phyloP scores from a whole-genome alignment of 2,113 vertebrate species.

The Rhinichthys klamathensis region DNA sequence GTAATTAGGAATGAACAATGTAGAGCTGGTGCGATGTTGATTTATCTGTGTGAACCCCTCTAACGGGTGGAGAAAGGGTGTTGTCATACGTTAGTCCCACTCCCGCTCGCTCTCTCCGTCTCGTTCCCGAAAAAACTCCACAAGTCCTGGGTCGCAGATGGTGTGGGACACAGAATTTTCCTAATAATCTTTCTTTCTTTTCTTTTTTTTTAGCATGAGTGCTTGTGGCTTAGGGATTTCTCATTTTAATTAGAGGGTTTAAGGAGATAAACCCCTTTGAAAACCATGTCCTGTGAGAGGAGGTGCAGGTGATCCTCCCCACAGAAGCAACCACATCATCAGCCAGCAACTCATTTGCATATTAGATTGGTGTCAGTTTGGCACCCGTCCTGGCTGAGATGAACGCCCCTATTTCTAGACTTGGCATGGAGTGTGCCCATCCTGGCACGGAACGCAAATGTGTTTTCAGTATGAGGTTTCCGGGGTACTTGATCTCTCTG shows the following conservation, averaged over 20 bases:
- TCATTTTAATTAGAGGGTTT: slow-evolving; percentile 96
- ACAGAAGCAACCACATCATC: slow-evolving; percentile 71
- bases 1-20: slow-evolving; percentile 94
- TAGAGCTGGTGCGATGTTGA: slow-evolving; percentile 87
- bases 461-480: slow-evolving; percentile 36
- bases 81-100: slow-evolving; percentile 45
- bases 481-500: slow-evolving; percentile 45
- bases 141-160: slow-evolving; percentile 91
- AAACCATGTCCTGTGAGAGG: slow-evolving; percentile 85
- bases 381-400: slow-evolving; percentile 73
- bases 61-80: slow-evolving; percentile 49
- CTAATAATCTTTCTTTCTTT: slow-evolving; percentile 87
- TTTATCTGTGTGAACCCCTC: slow-evolving; percentile 78
- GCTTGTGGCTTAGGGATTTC: slow-evolving; percentile 82
- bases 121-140: slow-evolving; percentile 86
- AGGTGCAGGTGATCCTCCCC: slow-evolving; percentile 86
- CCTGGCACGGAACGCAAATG: slow-evolving; percentile 45
- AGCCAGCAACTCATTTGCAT: slow-evolving; percentile 87
- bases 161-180: slow-evolving; percentile 88
- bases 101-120: slow-evolving; percentile 71
- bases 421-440: slow-evolving; percentile 49
- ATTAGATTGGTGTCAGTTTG: slow-evolving; percentile 84
- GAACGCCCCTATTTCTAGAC: slow-evolving; percentile 57
- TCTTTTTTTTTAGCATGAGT: slow-evolving; percentile 20
- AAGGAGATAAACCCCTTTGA: slow-evolving; percentile 93